A percentile compares a stretch with the other conserved stretches of the same genome.
These are phyloP conservation scores for Stigmatopora nigra DNA, from an alignment of 2,113 vertebrate species.

Conservation along the genomic window DNA sequence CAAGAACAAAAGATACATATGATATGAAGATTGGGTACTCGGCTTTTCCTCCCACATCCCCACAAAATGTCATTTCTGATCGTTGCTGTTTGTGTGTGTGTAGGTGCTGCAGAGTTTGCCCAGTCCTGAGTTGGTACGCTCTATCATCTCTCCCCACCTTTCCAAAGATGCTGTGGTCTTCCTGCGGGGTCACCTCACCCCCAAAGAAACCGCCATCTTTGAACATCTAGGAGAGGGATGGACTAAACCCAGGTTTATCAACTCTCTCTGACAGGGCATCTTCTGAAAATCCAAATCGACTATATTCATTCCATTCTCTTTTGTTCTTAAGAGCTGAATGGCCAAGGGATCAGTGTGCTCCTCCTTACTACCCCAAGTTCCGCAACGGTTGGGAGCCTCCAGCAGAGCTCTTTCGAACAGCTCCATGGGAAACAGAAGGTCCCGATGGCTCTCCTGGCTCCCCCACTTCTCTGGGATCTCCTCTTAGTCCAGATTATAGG, in stretches of 20 bases:
- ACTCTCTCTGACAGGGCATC: no score
- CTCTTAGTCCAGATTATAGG: conserved; percentile 49
- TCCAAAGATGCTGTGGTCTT: conserved; percentile 85
- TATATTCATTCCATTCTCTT: not conserved
- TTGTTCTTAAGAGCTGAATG: conserved; percentile 77
- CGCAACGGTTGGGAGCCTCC: conserved; percentile 89
- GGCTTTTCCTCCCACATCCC: no score
- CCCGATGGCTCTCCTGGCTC: conserved; percentile 9
- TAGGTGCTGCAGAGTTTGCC: conserved; percentile 83
- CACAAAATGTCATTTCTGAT: not conserved
- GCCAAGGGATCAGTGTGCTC: conserved; percentile 78
- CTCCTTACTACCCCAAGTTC: conserved; percentile 83
- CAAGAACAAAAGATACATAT: no score
- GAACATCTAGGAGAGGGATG: conserved; percentile 84
- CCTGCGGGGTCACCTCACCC: conserved; percentile 82
- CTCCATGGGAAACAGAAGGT: conserved; percentile 88
- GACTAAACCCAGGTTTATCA: conserved; percentile 82
- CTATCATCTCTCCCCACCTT: conserved; percentile 79
- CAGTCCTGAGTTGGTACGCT: conserved; percentile 77
- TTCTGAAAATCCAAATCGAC: conserved; percentile 4
- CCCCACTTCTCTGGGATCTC: conserved; percentile 2
- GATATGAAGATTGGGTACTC: no score
- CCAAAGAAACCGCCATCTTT: conserved; percentile 87
- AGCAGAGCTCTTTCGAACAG: conserved; percentile 74
- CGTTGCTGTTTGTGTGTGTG: not conserved